A percentile compares a stretch with the other conserved stretches of the same genome.
Conservation (phyloP, 2,888 invertebrate species). For the Diploptera punctata region DNA sequence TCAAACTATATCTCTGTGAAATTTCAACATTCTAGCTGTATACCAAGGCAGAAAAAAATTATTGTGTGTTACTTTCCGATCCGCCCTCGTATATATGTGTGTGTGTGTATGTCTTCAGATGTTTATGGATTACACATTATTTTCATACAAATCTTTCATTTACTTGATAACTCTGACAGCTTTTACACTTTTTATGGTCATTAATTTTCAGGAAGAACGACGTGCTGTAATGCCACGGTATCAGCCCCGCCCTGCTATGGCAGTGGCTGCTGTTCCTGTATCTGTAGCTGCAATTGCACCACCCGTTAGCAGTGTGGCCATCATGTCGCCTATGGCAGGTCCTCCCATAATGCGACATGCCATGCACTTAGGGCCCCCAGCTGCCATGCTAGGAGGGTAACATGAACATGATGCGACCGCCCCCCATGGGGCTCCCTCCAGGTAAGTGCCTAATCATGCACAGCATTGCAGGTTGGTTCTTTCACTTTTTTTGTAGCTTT, state of each 20-base stretch:
- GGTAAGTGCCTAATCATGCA: constrained; percentile 58
- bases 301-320: constrained; percentile 52
- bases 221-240: constrained; percentile 58
- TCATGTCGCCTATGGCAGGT: constrained; percentile 43
- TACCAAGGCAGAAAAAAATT: too few relatives aligned
- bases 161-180: too few relatives aligned
- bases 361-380: constrained; percentile 59
- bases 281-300: constrained; percentile 58
- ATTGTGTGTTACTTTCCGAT: too few relatives aligned
- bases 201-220: constrained; percentile 55
- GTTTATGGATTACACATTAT: too few relatives aligned
- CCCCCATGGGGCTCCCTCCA: constrained; percentile 69
- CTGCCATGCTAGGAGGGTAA: constrained; percentile 63
- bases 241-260: constrained; percentile 56
- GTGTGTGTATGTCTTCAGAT: too few relatives aligned
- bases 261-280: constrained; percentile 58
- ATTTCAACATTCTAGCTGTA: too few relatives aligned
- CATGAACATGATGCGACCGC: constrained; percentile 65
- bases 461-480: too few relatives aligned
- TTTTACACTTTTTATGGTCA: too few relatives aligned
- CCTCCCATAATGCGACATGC: constrained; percentile 60
- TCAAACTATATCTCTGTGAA: too few relatives aligned
- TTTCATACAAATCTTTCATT: too few relatives aligned
- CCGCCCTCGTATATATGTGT: too few relatives aligned
- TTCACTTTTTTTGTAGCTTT: too few relatives aligned